phyloP scores from a whole-genome alignment of 2,888 invertebrate genomes.

The Spodoptera littoralis region DNA sequence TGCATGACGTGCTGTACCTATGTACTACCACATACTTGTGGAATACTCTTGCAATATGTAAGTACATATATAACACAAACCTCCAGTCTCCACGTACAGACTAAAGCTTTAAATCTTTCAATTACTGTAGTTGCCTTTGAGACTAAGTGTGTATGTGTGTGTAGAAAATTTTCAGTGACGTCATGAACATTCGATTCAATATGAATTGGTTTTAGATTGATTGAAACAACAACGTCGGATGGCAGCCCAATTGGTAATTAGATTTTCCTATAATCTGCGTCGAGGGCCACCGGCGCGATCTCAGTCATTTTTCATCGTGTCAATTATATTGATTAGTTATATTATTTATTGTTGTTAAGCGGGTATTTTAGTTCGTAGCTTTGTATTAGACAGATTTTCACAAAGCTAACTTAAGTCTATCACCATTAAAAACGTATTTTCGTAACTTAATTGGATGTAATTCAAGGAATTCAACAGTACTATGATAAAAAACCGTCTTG shows the following conservation, averaged over 20 bases:
- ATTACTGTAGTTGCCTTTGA: constrained; percentile 20
- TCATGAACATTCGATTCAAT: constrained; percentile 30
- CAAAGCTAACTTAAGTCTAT: no score
- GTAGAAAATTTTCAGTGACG: constrained; percentile 23
- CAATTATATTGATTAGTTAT: constrained; percentile 4
- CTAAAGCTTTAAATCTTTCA: constrained; percentile 24
- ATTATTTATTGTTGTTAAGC: constrained; percentile 3
- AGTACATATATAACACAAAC: no score
- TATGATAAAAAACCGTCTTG: no score
- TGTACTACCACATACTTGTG: no score
- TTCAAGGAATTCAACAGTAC: no score
- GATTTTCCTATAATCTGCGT: constrained; percentile 8
- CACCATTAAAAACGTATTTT: no score
- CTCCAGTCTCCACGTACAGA: not conserved
- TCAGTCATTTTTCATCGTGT: not conserved
- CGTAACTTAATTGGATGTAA: no score
- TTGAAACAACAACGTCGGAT: constrained; percentile 19
- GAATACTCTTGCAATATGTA: no score
- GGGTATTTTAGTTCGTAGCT: not conserved
- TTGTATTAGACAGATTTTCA: no score
- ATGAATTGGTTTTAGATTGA: constrained; percentile 21
- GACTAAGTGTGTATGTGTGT: constrained; percentile 15
- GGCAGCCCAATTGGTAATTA: constrained; percentile 16
- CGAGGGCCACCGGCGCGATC: not conserved
- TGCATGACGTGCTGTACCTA: no score